Evolutionary conservation across 2,888 invertebrate species (phyloP).

Genomic region (Cheiracanthium punctorium): DNA sequence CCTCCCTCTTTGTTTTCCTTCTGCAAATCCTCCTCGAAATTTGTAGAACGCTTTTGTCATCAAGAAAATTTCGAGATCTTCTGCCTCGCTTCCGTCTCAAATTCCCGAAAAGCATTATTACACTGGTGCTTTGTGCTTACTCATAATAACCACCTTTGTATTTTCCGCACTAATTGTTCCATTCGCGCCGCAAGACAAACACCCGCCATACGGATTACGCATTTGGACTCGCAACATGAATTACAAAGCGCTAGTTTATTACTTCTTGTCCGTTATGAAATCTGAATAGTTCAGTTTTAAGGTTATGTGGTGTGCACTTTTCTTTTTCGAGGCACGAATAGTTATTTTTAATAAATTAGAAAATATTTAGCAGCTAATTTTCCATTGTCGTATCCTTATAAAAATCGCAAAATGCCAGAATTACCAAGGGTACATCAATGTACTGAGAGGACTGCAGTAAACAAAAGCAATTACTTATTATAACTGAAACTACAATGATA

Average conservation of each 20-base stretch:
- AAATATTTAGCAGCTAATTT: too few species aligned
- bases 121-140: conserved; percentile 18
- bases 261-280: neutral
- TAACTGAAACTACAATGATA: too few species aligned
- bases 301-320: neutral
- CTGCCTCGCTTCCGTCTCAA: conserved; percentile 16
- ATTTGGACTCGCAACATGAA: conserved; percentile 10
- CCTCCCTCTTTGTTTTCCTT: conserved; percentile 42
- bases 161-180: conserved; percentile 39
- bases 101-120: conserved; percentile 17
- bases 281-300: neutral
- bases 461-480: too few species aligned
- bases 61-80: conserved; percentile 42
- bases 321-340: too few species aligned
- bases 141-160: conserved; percentile 24
- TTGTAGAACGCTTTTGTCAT: conserved; percentile 56
- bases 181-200: conserved; percentile 43
- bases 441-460: too few species aligned
- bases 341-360: too few species aligned
- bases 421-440: too few species aligned
- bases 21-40: conserved; percentile 23
- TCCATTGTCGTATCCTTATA: too few species aligned
- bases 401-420: too few species aligned
- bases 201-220: neutral
- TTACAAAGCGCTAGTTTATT: neutral